These are phyloP conservation scores for Periophthalmus magnuspinnatus DNA, from an alignment of 2,797 vertebrate species.

Conservation along the genomic window DNA sequence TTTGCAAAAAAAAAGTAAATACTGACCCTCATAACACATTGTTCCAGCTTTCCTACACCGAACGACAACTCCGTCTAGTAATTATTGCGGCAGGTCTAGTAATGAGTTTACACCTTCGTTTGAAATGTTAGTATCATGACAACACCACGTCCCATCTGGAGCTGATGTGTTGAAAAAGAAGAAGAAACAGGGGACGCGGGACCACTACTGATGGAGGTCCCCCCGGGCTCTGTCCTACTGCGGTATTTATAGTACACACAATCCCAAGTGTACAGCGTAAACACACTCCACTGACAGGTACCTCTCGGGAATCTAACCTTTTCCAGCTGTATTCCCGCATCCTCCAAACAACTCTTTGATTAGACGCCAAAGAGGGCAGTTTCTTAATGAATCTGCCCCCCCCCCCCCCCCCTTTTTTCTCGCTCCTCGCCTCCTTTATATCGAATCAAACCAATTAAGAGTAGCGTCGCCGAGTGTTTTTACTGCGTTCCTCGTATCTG, in stretches of 20 bases:
- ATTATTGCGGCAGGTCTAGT: no score
- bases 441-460: slow-evolving; percentile 56
- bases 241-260: slow-evolving; percentile 62
- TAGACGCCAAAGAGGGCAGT: slow-evolving; percentile 41
- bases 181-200: not conserved
- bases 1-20: no score
- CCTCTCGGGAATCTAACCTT: slow-evolving; percentile 33
- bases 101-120: no score
- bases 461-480: slow-evolving; percentile 49
- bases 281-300: slow-evolving; percentile 47
- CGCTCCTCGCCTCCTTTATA: slow-evolving; percentile 53
- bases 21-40: no score
- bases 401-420: not conserved
- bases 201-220: slow-evolving; percentile 27
- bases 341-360: slow-evolving; percentile 32
- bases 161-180: not conserved
- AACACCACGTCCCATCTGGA: not conserved
- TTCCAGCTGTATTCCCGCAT: slow-evolving; percentile 40
- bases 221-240: slow-evolving; percentile 22
- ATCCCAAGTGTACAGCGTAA: slow-evolving; percentile 60
- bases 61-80: no score
- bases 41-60: no score
- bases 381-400: slow-evolving; percentile 35
- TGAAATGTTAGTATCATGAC: no score
- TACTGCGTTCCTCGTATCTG: slow-evolving; percentile 44